phyloP scores from a whole-genome alignment of 2,113 vertebrate species.

The Stercorarius parasiticus region DNA sequence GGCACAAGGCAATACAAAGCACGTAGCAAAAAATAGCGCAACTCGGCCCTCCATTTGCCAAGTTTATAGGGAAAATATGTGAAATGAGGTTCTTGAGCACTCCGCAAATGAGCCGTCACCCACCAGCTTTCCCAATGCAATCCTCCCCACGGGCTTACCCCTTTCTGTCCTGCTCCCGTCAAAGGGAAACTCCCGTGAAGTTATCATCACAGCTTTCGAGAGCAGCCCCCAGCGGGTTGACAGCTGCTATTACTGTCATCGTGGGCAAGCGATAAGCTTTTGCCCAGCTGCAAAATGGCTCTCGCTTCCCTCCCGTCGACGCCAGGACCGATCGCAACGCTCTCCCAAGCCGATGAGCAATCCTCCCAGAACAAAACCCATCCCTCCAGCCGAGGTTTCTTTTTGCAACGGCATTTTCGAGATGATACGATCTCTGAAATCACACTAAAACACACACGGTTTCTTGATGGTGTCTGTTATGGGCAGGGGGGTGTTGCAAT shows the following conservation, averaged over 20 bases:
- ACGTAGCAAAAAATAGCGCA: background rate
- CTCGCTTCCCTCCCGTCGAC: background rate
- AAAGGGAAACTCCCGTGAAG: background rate
- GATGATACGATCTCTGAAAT: background rate
- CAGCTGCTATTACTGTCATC: background rate
- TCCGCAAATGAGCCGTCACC: background rate
- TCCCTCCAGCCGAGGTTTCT: background rate
- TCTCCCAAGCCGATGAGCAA: too few species aligned
- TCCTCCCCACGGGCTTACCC: background rate
- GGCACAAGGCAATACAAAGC: background rate
- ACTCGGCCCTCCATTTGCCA: background rate
- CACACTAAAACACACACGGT: accelerated
- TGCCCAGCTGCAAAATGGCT: background rate
- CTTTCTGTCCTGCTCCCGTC: background rate
- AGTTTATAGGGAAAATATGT: background rate
- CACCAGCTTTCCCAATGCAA: background rate
- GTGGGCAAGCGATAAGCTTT: background rate
- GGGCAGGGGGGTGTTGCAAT: background rate
- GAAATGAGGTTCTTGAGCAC: background rate
- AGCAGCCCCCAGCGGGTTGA: background rate
- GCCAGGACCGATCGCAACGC: accelerated
- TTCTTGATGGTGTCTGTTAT: background rate
- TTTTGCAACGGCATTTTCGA: background rate
- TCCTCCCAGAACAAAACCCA: background rate
- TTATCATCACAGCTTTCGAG: background rate